phyloP scores from a whole-genome alignment of 2,888 invertebrate genomes.

The Cosmia pyralina region DNA sequence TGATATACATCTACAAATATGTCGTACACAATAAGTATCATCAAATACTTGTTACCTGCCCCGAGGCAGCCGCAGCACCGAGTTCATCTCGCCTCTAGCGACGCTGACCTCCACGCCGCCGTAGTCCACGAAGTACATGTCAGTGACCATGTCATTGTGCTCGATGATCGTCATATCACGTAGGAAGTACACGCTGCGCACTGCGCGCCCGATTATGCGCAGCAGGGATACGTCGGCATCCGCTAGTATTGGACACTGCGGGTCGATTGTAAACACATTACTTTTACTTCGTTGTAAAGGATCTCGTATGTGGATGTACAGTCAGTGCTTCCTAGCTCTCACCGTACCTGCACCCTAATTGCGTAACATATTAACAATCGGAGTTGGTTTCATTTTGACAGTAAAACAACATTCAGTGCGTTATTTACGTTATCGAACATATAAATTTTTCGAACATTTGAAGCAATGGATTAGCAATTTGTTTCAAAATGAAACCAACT shows the following conservation, averaged over 20 bases:
- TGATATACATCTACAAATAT: background rate
- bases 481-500: too few relatives aligned
- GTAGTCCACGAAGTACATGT: slow-evolving; percentile 80
- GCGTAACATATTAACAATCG: too few relatives aligned
- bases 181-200: slow-evolving; percentile 78
- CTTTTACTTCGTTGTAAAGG: background rate
- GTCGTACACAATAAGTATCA: background rate
- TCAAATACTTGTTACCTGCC: slow-evolving; percentile 72
- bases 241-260: slow-evolving; percentile 80
- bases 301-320: too few relatives aligned
- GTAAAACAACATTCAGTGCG: too few relatives aligned
- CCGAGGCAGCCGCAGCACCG: slow-evolving; percentile 65
- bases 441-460: too few relatives aligned
- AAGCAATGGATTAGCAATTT: too few relatives aligned
- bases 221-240: slow-evolving; percentile 78
- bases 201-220: slow-evolving; percentile 80
- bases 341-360: too few relatives aligned
- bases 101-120: slow-evolving; percentile 73
- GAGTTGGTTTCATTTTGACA: too few relatives aligned
- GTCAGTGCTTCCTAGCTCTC: too few relatives aligned
- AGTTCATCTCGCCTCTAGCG: slow-evolving; percentile 35
- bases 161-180: slow-evolving; percentile 74
- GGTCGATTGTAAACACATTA: background rate
- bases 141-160: slow-evolving; percentile 75
- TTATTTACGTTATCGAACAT: too few relatives aligned